Evolutionary conservation across 1,140 invertebrate genomes (phyloP).

Genomic region (Leguminivora glycinivorella): DNA sequence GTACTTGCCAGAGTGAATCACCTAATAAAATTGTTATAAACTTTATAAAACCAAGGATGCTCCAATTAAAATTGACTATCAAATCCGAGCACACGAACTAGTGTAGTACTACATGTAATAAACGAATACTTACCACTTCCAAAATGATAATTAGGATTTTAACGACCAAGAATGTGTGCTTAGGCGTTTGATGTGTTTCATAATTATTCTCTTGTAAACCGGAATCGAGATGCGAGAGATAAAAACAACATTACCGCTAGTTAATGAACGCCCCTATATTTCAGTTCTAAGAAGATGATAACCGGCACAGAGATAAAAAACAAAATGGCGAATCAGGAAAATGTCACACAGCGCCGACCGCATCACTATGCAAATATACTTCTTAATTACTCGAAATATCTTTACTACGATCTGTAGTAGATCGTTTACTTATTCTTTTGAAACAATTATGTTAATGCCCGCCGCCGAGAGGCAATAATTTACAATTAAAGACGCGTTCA

Average conservation of each 20-base stretch:
- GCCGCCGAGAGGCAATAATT: slow-evolving; percentile 57
- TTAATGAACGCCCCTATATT: slow-evolving; percentile 51
- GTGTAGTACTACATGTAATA: slow-evolving; percentile 62
- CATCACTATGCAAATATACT: slow-evolving; percentile 70
- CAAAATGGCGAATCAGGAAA: slow-evolving; percentile 58
- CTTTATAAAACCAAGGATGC: slow-evolving; percentile 56
- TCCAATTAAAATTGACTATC: slow-evolving; percentile 63
- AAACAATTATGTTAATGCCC: slow-evolving; percentile 74
- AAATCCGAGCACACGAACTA: slow-evolving; percentile 43
- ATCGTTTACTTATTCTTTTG: slow-evolving; percentile 69
- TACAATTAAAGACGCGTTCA: slow-evolving; percentile 59
- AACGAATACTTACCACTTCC: slow-evolving; percentile 61
- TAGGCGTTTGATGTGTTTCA: slow-evolving; percentile 42
- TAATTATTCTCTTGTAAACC: slow-evolving; percentile 45
- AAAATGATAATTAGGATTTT: slow-evolving; percentile 61
- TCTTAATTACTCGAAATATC: slow-evolving; percentile 69
- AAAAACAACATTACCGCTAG: slow-evolving; percentile 54
- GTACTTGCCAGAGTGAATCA: slow-evolving; percentile 31
- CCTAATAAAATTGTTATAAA: slow-evolving; percentile 57
- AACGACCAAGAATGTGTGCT: slow-evolving; percentile 51
- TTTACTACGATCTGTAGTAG: slow-evolving; percentile 64
- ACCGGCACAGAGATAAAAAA: slow-evolving; percentile 53
- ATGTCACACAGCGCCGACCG: slow-evolving; percentile 54
- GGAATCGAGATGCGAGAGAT: slow-evolving; percentile 48
- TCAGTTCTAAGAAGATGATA: slow-evolving; percentile 64